Conservation (phyloP, 1,140 invertebrate genomes). For the Aradophagus sp. region DNA sequence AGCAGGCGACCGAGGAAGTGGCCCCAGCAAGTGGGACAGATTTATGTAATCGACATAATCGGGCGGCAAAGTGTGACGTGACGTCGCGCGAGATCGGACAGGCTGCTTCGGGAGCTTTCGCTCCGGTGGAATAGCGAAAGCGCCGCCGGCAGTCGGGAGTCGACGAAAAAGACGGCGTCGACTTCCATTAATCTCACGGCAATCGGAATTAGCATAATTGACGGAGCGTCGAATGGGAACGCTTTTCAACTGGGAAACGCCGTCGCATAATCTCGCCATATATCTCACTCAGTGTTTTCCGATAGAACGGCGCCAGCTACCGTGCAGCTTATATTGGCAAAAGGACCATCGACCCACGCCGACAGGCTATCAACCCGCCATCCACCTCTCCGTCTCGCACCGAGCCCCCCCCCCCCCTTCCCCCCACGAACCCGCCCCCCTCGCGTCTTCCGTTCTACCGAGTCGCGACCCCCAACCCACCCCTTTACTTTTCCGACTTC, state of each 20-base stretch:
- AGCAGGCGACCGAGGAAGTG: constrained; percentile 18
- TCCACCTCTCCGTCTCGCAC: constrained; percentile 7
- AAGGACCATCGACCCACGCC: constrained; percentile 60
- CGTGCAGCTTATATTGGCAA: constrained; percentile 60
- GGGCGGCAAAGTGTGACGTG: constrained; percentile 44
- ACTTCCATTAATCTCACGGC: constrained; percentile 74
- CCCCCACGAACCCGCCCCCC: no score
- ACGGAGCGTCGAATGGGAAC: constrained; percentile 72
- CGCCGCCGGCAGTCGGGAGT: constrained; percentile 26
- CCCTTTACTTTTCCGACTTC: constrained; percentile 21
- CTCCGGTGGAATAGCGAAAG: constrained; percentile 33
- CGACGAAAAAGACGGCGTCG: constrained; percentile 64
- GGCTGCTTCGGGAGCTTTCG: constrained; percentile 36
- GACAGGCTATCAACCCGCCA: constrained; percentile 48
- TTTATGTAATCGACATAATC: constrained; percentile 56
- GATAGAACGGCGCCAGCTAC: constrained; percentile 65
- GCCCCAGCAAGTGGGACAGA: constrained; percentile 41
- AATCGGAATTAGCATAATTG: constrained; percentile 76
- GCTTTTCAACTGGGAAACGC: constrained; percentile 72
- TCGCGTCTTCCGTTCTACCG: no score
- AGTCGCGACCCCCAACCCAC: constrained; percentile 1
- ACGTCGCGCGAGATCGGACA: constrained; percentile 51
- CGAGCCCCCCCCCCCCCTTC: no score
- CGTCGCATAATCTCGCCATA: constrained; percentile 73
- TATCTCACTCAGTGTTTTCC: constrained; percentile 73